Evolutionary conservation across 2,888 invertebrate species (phyloP).

Genomic region (Druceiella hillmani): DNA sequence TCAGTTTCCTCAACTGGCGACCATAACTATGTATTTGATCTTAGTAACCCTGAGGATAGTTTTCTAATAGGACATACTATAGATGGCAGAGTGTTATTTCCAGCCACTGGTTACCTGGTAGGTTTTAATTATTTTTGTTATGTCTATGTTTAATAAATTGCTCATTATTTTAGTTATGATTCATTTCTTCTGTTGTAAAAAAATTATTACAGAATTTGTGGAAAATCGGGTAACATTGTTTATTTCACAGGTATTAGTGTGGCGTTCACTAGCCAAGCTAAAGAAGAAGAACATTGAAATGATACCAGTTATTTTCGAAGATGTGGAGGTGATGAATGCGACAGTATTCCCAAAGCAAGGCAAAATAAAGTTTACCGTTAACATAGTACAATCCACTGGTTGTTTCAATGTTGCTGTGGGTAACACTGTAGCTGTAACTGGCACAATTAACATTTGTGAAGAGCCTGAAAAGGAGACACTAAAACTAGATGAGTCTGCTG

Average conservation of each 20-base stretch:
- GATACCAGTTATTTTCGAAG: slow-evolving; percentile 72
- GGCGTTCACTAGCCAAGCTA: slow-evolving; percentile 71
- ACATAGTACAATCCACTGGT: slow-evolving; percentile 65
- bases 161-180: no score
- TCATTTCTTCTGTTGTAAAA: no score
- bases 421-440: no score
- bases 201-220: no score
- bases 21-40: slow-evolving; percentile 61
- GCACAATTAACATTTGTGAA: no score
- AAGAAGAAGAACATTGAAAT: slow-evolving; percentile 60
- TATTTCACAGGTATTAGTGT: slow-evolving; percentile 53
- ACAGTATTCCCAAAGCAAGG: slow-evolving; percentile 79
- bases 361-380: slow-evolving; percentile 63
- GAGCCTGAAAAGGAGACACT: no score
- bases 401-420: no score
- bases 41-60: slow-evolving; percentile 64
- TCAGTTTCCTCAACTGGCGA: no score
- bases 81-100: slow-evolving; percentile 80
- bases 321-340: slow-evolving; percentile 78
- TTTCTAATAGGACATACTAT: slow-evolving; percentile 72
- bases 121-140: no score
- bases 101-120: slow-evolving; percentile 79
- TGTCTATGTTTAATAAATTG: no score
- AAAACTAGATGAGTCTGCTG: no score
- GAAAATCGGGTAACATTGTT: background rate